These are phyloP conservation scores for Autographa gamma DNA, from an alignment of 2,888 invertebrate species.

Conservation along the genomic window DNA sequence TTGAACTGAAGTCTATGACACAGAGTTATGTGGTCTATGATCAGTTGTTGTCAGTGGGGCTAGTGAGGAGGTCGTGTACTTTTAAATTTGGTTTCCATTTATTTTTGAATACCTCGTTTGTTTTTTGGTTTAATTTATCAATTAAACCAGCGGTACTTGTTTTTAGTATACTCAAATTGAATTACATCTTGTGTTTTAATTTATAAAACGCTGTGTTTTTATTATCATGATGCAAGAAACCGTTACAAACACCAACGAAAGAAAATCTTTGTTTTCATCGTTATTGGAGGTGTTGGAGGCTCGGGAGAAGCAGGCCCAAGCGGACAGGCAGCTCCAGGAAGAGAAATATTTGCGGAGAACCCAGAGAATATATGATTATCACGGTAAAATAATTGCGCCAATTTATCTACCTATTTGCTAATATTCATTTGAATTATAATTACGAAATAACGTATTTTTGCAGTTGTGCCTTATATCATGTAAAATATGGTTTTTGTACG, in stretches of 20 bases:
- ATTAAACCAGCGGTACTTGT: conserved; percentile 12
- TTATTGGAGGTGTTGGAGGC: conserved; percentile 82
- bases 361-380: conserved; percentile 84
- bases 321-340: conserved; percentile 81
- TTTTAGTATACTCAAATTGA: conserved; percentile 21
- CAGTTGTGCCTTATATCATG: neutral
- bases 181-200: conserved; percentile 19
- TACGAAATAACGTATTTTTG: neutral
- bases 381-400: conserved; percentile 70
- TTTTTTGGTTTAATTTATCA: conserved; percentile 50
- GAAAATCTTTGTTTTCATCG: conserved; percentile 83
- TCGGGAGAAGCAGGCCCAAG: conserved; percentile 77
- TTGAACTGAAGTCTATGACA: too few species aligned
- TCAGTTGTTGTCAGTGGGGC: conserved; percentile 73
- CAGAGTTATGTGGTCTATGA: conserved; percentile 45
- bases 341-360: conserved; percentile 82
- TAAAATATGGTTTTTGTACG: too few species aligned
- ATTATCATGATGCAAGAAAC: conserved; percentile 84
- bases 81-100: conserved; percentile 76
- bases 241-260: conserved; percentile 83
- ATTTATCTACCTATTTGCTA: conserved; percentile 10
- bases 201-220: conserved; percentile 50
- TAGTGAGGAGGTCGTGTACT: conserved; percentile 68
- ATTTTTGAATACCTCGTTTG: conserved; percentile 60
- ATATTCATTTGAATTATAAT: conserved; percentile 48